Evolutionary conservation across 2,113 vertebrate genomes (phyloP), one percentile per base, ranked within the genome.

Genomic region (Elachura formosa): DNA sequence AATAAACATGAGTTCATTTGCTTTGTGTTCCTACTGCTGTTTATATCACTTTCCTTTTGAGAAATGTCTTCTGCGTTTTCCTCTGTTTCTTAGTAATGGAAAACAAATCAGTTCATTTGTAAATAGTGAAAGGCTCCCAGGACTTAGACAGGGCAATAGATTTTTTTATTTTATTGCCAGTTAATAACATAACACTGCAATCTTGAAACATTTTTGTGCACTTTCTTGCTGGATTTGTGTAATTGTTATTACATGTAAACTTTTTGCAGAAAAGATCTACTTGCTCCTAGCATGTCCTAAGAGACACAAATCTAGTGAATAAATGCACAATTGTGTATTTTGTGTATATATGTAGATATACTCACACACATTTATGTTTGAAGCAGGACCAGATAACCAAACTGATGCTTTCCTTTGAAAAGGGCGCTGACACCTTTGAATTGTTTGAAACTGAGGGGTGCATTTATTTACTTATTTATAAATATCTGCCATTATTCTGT

Each of bases 331-430:
- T 18, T 5, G 9, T 59, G 9, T 52, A 33, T 74, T 64, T 28
- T 9, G 19, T 22, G 7, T 54, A 2, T n/a, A 18, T 40, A 12
- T 29, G 6, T 5, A 24, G 4, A 6, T 22, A 16, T 2, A 17
- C 0, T n/a, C n/a, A 41, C 3, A 62, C 12, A 11, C 12, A 10
- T 34, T 66, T 11, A 9, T 21, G 16, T 68, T 41, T 55, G 34
- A 36, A 52, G n/a, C 14, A 40, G 72, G 41, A 34, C 28, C 43
- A 55, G 23, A 17, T 38, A 46, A 59, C 22, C 58, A 51, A 33
- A 67, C 3, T 3, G 20, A 8, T 43, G 11, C 4, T 34, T 64
- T 83, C 43, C 14, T 66, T n/a, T 38, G 34, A 84, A 56, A 66
- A 38, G 6, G 12, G 13, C 6, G 2, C 21, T 16, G 55, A 62